Percentiles rank a stretch among this genome's conserved stretches.
Conservation (phyloP, 1,140 invertebrate genomes). For the Oryctes rhinoceros region DNA sequence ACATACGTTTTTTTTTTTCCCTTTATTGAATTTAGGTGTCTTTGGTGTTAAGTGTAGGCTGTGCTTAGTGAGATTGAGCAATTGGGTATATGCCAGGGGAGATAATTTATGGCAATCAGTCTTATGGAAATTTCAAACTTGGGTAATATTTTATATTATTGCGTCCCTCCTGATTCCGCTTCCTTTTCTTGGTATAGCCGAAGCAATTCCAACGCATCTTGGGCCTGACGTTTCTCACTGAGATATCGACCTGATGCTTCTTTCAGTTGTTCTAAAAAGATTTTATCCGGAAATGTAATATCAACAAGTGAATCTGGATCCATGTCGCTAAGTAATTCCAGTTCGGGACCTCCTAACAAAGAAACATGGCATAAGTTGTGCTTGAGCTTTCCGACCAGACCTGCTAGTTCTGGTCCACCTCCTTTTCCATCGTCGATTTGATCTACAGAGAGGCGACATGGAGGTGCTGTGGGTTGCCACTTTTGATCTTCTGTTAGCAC, state of each 20-base stretch:
- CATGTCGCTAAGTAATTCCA: conserved; percentile 85
- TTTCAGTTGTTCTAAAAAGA: conserved; percentile 83
- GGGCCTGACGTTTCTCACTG: conserved; percentile 81
- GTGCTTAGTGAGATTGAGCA: conserved; percentile 40
- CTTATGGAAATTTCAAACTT: conserved; percentile 33
- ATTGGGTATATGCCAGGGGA: conserved; percentile 38
- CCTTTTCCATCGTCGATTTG: conserved; percentile 72
- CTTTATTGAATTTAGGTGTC: conserved; percentile 14
- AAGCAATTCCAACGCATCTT: conserved; percentile 83
- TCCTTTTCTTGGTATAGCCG: conserved; percentile 61
- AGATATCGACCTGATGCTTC: conserved; percentile 82
- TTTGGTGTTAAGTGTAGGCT: conserved; percentile 39
- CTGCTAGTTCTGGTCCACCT: conserved; percentile 64
- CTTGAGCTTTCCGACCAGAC: conserved; percentile 76
- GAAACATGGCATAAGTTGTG: conserved; percentile 83
- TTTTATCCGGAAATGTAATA: conserved; percentile 79
- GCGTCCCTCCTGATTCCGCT: conserved; percentile 52
- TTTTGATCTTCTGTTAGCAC: conserved; percentile 77
- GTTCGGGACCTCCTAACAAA: conserved; percentile 78
- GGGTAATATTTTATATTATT: conserved; percentile 37
- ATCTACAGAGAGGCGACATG: conserved; percentile 69
- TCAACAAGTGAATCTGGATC: conserved; percentile 83
- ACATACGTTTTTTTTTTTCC: conserved; percentile 9
- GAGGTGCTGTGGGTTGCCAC: conserved; percentile 68
- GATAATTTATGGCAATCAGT: conserved; percentile 39